phyloP scores from a whole-genome alignment of 2,888 invertebrate genomes.

The Dyspetes luteomarginatus region DNA sequence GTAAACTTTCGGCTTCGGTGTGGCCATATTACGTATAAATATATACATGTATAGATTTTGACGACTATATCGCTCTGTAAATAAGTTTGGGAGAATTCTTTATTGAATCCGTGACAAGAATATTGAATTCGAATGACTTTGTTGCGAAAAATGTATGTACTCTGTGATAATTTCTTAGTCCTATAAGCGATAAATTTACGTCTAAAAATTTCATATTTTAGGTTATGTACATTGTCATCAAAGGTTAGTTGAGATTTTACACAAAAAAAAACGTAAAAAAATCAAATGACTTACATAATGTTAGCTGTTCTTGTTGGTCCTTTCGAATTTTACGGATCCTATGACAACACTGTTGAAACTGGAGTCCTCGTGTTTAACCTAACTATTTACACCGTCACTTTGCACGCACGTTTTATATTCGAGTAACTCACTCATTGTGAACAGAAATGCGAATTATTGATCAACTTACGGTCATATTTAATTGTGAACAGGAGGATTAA shows the following conservation, averaged over 20 bases:
- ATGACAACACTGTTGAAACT: not conserved
- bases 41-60: not conserved
- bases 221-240: not conserved
- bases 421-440: not conserved
- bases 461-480: not conserved
- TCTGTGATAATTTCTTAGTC: too few species aligned
- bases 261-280: not conserved
- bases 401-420: not conserved
- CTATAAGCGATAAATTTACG: not conserved
- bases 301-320: not conserved
- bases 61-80: not conserved
- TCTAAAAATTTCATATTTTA: not conserved
- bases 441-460: not conserved
- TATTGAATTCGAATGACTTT: not conserved
- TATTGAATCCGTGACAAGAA: not conserved
- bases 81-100: conserved; percentile 10
- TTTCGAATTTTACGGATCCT: not conserved
- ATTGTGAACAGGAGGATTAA: not conserved
- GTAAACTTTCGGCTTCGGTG: not conserved
- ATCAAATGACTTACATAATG: conserved; percentile 38
- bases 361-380: conserved; percentile 43
- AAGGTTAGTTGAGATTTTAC: not conserved
- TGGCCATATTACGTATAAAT: not conserved
- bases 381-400: not conserved
- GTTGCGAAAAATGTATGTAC: not conserved